phyloP scores from a whole-genome alignment of 2,113 vertebrate genomes.

The Neodontobutis hainanensis region DNA sequence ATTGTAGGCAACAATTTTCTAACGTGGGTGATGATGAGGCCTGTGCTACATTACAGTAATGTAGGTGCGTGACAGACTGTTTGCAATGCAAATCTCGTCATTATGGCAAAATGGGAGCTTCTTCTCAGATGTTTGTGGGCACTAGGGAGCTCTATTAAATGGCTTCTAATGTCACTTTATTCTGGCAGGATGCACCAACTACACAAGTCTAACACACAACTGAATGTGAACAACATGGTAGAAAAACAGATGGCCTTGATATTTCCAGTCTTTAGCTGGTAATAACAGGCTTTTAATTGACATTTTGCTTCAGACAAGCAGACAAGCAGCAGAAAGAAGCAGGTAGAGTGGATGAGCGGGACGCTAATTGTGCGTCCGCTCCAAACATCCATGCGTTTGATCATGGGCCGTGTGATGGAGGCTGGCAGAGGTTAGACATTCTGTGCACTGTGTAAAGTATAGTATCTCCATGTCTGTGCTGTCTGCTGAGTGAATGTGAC shows the following conservation, averaged over 20 bases:
- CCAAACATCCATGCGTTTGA: constrained; percentile 34
- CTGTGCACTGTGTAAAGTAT: constrained; percentile 12
- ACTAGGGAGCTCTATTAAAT: constrained; percentile 52
- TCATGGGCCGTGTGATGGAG: not conserved
- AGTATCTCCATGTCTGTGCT: constrained; percentile 10
- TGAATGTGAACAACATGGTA: constrained; percentile 16
- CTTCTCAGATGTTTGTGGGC: constrained; percentile 49
- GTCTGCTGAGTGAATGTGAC: constrained; percentile 51
- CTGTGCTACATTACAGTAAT: constrained; percentile 13
- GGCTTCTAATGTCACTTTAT: constrained; percentile 58
- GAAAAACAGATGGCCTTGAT: constrained; percentile 33
- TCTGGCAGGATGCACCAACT: constrained; percentile 41
- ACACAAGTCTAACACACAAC: constrained; percentile 48
- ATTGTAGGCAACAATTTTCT: constrained; percentile 31
- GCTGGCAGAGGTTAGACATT: constrained; percentile 16
- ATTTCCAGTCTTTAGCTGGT: constrained; percentile 15
- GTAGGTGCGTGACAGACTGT: constrained; percentile 50
- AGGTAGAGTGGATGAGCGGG: constrained; percentile 26
- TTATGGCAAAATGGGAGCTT: constrained; percentile 65
- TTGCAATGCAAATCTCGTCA: constrained; percentile 74
- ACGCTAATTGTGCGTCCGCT: constrained; percentile 38
- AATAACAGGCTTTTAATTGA: constrained; percentile 48
- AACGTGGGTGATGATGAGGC: constrained; percentile 21
- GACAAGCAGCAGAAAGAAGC: constrained; percentile 25
- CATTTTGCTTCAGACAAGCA: constrained; percentile 41